Conservation (phyloP, 2,888 invertebrate genomes). For the Antheraea assamensis region DNA sequence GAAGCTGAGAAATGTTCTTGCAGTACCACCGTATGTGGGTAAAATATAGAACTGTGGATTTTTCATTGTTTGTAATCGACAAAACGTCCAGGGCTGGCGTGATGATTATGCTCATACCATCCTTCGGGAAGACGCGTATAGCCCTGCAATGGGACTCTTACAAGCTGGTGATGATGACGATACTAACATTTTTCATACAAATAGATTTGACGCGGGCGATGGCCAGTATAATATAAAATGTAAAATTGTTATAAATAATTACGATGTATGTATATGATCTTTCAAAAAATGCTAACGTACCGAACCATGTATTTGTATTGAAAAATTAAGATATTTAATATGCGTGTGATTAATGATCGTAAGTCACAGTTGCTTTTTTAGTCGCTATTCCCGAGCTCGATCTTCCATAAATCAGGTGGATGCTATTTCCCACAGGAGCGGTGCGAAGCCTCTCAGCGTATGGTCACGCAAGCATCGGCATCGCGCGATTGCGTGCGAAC, state of each 20-base stretch:
- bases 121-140: too few relatives aligned
- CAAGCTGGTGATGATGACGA: too few relatives aligned
- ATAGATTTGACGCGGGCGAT: background rate
- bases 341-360: constrained; percentile 1
- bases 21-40: too few relatives aligned
- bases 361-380: constrained; percentile 22
- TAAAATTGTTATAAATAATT: background rate
- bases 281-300: background rate
- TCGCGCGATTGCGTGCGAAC: constrained; percentile 55
- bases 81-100: too few relatives aligned
- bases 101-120: too few relatives aligned
- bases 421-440: constrained; percentile 58
- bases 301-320: background rate
- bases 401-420: constrained; percentile 25
- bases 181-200: too few relatives aligned
- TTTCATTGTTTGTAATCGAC: too few relatives aligned
- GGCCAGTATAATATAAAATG: too few relatives aligned
- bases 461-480: constrained; percentile 57
- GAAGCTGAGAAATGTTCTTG: too few relatives aligned
- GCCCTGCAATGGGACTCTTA: too few relatives aligned
- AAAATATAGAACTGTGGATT: too few relatives aligned
- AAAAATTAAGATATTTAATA: background rate
- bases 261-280: background rate
- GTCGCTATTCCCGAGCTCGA: background rate
- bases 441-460: constrained; percentile 52